phyloP scores from a whole-genome alignment of 1,140 invertebrate genomes.

The Pseudomyrmex flavicornis region DNA sequence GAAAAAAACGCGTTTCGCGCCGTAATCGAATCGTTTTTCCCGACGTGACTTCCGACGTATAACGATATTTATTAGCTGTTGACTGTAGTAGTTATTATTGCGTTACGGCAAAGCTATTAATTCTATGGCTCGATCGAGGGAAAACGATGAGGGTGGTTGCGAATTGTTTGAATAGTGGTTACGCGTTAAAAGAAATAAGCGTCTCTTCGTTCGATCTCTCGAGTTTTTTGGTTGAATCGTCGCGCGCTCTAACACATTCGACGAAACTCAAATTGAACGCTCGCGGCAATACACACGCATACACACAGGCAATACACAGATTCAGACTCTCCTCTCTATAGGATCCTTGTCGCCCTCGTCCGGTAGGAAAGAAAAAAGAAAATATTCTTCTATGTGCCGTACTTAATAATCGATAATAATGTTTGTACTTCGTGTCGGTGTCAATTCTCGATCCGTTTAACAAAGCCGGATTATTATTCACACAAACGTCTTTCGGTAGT shows the following conservation, averaged over 20 bases:
- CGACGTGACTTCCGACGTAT: neutral
- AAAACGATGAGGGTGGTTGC: neutral
- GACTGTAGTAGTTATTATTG: constrained; percentile 51
- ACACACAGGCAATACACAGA: constrained; percentile 48
- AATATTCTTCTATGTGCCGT: constrained; percentile 83
- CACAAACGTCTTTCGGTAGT: constrained; percentile 17
- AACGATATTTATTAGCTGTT: constrained; percentile 52
- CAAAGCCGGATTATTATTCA: constrained; percentile 8
- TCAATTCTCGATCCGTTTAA: constrained; percentile 35
- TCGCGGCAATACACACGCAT: too few relatives aligned
- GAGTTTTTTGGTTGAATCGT: neutral
- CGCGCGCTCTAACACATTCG: constrained; percentile 46
- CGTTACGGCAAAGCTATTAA: constrained; percentile 52
- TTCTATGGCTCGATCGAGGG: constrained; percentile 33
- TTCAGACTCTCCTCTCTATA: constrained; percentile 47
- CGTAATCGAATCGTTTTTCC: constrained; percentile 14
- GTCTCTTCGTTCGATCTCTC: constrained; percentile 13
- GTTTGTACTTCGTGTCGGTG: constrained; percentile 62
- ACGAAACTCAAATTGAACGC: too few relatives aligned
- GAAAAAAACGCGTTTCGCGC: neutral
- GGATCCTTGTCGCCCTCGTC: constrained; percentile 54
- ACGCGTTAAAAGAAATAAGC: neutral
- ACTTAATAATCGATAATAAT: constrained; percentile 74
- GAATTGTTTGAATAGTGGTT: neutral
- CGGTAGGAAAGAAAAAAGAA: constrained; percentile 65